Base-by-base conservation (phyloP, 1,140 invertebrate genomes). In the Cardiocondyla obscurior region DNA sequence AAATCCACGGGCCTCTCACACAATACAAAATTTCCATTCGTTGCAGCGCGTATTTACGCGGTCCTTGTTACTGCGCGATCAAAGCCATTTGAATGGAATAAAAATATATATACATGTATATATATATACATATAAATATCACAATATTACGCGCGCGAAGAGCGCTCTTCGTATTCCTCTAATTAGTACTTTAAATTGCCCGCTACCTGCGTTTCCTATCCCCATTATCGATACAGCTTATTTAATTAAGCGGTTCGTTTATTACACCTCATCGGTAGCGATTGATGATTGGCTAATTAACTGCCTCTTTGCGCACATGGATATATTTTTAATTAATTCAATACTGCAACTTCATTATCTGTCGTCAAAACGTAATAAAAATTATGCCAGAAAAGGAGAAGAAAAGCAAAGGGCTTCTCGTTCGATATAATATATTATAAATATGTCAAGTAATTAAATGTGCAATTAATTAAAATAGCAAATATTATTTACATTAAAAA, bases 21-120 rank as follows among this genome's bases (percentile, higher is more conserved):
- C 65, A 55, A 81, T 64, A 76, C 82, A 51, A 84, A 87, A 87
- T 87, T 87, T 60, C 58, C 62, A 28, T n/a, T 46, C 62, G 79
- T 60, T 44, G 28, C 57, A 12, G 14, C 28, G 22, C 8, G 36
- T 25, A 19, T 51, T 36, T 46, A 22, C 16, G 16, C 25, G 14
- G 16, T 28, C 55, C 64, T 83, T 49, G 79, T 86, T 86, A 86
- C 42, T 42, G 65, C 8, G 73, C 49, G 74, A 86, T 82, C 84
- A 87, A 87, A 87, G 72, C 64, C 28, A 28, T 51, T 22, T 12
- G 30, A 51, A n/a, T 33, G 33, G 8, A 16, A 22, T 49, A 42
- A 69, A 53, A 69, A 55, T n/a, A 14, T 33, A 39, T 60, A 28
- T 65, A 36, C 30, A 79, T 42, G 42, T 46, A 46, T n/a, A n/a